Percentiles rank a stretch among this genome's conserved stretches.
Evolutionary conservation across 2,888 invertebrate species (phyloP).

Genomic region (Meteorus cinctellus): DNA sequence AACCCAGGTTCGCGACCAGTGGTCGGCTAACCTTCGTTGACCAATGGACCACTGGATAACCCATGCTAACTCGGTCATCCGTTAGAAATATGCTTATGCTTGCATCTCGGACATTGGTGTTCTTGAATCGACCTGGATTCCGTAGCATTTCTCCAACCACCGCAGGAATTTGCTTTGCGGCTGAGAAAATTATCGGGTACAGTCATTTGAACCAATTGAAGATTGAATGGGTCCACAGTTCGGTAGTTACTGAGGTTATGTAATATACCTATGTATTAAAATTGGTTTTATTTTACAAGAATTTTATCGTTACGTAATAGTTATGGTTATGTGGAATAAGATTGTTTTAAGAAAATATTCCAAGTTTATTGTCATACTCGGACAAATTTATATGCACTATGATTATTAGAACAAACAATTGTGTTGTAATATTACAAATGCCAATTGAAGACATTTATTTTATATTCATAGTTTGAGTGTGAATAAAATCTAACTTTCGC

Average conservation of each 20-base stretch:
- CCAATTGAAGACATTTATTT: background rate
- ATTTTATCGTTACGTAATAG: conserved; percentile 2
- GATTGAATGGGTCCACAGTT: background rate
- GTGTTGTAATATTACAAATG: background rate
- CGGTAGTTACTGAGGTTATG: background rate
- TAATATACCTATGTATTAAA: background rate
- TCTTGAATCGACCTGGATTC: conserved; percentile 34
- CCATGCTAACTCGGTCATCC: conserved; percentile 65
- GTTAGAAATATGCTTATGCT: conserved; percentile 69
- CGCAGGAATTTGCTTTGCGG: conserved; percentile 11
- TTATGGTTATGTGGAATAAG: background rate
- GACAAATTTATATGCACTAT: background rate
- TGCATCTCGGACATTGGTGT: conserved; percentile 41
- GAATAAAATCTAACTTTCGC: background rate
- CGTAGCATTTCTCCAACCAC: conserved; percentile 13
- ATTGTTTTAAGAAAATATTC: background rate
- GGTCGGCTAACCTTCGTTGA: conserved; percentile 64
- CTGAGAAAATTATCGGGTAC: conserved; percentile 2
- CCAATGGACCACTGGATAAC: conserved; percentile 69
- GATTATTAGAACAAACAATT: background rate
- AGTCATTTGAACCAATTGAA: conserved; percentile 1
- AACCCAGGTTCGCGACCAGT: conserved; percentile 59
- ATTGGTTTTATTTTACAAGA: background rate
- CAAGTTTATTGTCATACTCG: background rate
- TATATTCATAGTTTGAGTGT: background rate